Percentiles rank a stretch among this genome's conserved stretches.
Conservation (phyloP, 2,888 invertebrate genomes). For the Apamea epomidion region DNA sequence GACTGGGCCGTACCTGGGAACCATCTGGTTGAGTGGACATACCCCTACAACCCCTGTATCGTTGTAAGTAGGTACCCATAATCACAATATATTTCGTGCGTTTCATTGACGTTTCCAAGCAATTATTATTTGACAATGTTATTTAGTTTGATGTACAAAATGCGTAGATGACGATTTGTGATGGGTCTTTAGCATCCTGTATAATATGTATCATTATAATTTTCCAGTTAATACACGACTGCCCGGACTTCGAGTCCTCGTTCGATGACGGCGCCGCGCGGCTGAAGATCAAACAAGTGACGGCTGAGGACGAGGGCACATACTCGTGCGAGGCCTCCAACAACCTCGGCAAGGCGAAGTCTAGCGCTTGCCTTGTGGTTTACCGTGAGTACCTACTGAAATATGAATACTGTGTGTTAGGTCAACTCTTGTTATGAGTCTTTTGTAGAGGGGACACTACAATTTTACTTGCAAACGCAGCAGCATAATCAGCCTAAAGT, state of each 20-base stretch:
- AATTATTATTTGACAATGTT: background rate
- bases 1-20: background rate
- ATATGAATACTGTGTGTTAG: background rate
- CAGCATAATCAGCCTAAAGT: background rate
- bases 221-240: conserved; percentile 91
- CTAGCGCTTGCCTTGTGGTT: conserved; percentile 96
- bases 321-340: conserved; percentile 96
- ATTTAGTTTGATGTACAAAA: background rate
- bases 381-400: conserved; percentile 91
- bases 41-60: background rate
- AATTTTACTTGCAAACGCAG: background rate
- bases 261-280: conserved; percentile 93
- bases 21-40: background rate
- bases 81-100: background rate
- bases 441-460: background rate
- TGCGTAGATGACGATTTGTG: background rate
- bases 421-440: background rate
- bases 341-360: conserved; percentile 94
- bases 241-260: conserved; percentile 92
- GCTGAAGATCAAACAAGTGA: conserved; percentile 93
- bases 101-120: background rate
- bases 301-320: conserved; percentile 97
- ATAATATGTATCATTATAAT: background rate
- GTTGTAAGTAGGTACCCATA: background rate
- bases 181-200: background rate